These are phyloP conservation scores for Petrocephalus zakoni DNA, from an alignment of 2,113 vertebrate genomes.

Conservation along the genomic window DNA sequence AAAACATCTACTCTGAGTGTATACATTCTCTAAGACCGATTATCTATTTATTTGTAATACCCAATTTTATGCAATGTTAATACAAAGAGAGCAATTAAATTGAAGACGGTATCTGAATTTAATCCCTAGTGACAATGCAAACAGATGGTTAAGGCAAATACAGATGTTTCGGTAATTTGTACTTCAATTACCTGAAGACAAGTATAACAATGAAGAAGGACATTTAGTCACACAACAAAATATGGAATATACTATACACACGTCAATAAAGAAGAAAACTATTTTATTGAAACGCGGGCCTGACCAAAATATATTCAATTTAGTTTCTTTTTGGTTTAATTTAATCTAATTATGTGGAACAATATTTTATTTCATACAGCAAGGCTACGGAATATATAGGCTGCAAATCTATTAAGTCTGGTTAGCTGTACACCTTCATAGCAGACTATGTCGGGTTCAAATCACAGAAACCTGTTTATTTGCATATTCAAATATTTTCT, in stretches of 20 bases:
- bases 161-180: not conserved
- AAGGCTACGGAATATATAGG: not conserved
- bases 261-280: not conserved
- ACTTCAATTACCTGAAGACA: not conserved
- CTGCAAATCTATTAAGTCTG: not conserved
- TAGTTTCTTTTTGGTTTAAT: not conserved
- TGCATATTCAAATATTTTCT: conserved; percentile 15
- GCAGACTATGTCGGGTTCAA: not conserved
- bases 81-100: conserved; percentile 15
- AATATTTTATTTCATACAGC: not conserved
- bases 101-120: conserved; percentile 10
- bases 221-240: not conserved
- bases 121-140: conserved; percentile 1
- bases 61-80: conserved; percentile 34
- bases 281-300: not conserved
- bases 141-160: not conserved
- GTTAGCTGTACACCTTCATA: not conserved
- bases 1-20: conserved; percentile 47
- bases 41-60: conserved; percentile 35
- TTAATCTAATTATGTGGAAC: not conserved
- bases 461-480: conserved; percentile 8
- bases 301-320: not conserved
- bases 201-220: not conserved
- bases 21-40: conserved; percentile 44
- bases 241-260: not conserved